Base-by-base conservation (phyloP, 1,140 invertebrate genomes). In the Olivierus martensii region DNA sequence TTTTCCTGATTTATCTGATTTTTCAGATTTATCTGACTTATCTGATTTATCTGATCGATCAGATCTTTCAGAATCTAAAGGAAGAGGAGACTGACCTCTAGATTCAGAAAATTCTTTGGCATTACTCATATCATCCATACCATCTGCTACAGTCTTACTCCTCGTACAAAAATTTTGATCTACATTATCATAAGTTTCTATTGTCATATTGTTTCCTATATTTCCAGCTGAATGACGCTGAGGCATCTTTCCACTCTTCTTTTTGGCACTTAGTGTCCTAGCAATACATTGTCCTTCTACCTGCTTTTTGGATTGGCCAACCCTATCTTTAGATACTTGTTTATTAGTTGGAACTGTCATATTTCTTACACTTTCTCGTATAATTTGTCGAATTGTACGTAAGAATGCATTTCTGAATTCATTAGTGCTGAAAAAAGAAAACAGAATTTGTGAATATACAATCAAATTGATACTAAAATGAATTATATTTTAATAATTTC, bases 341-440 rank as follows among this genome's bases (percentile, higher is more conserved):
- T 63, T 88, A 84, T 69, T 90, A 84, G 55, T 87, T 92, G 89
- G 88, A 71, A 93, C 85, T 63, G 83, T 89, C 88, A 92, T 93
- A 64, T 92, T 92, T 58, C 88, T 77, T 11, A 93, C 89, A 52
- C 86, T 89, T 69, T 96, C 92, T 51, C 91, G 77, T 56, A 96
- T 96, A 41, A 94, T 95, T 72, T 95, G 90, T 48, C 91, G 77
- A 60, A 96, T 95, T 44, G 90, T 94, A 69, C 90, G 91, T 57
- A 97, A 76, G 75, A 96, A 95, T 58, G 89, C 88, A 69, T 93
- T 92, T 60, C 92, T 81, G 68, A 94, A 94, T 66, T 95, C 91
- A 49, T 81, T 81, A 28, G 91, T 93, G 69, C 90, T 93, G 69
- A 14, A 74, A 66, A 50, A 43, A 28, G 9, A 28, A 6, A 28